phyloP scores from a whole-genome alignment of 2,888 invertebrate genomes.

The Dermolepida albohirtum region DNA sequence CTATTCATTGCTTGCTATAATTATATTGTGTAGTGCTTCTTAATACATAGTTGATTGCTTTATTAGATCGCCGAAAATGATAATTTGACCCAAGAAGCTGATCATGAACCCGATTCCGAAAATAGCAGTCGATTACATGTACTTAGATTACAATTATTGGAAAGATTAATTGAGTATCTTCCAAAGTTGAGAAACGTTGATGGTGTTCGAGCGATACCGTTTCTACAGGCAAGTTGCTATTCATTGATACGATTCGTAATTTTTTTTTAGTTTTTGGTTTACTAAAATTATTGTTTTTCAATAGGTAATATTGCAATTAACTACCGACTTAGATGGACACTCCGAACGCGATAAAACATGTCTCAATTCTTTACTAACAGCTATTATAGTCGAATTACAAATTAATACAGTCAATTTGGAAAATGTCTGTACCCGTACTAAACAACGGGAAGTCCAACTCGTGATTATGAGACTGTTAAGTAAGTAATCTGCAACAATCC shows the following conservation, averaged over 20 bases:
- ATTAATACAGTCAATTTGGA: slow-evolving; percentile 71
- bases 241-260: neutral
- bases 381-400: slow-evolving; percentile 79
- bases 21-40: too few species aligned
- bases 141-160: slow-evolving; percentile 77
- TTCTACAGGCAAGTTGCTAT: slow-evolving; percentile 78
- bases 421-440: slow-evolving; percentile 74
- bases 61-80: slow-evolving; percentile 55
- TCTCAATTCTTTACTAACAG: slow-evolving; percentile 79
- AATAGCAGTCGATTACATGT: slow-evolving; percentile 71
- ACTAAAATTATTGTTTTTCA: slow-evolving; percentile 8
- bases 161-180: slow-evolving; percentile 81
- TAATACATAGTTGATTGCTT: neutral
- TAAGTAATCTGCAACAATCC: slow-evolving; percentile 63
- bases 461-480: slow-evolving; percentile 90
- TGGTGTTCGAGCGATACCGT: slow-evolving; percentile 89
- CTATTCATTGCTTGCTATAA: too few species aligned
- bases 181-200: slow-evolving; percentile 81
- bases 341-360: slow-evolving; percentile 84
- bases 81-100: slow-evolving; percentile 55
- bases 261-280: too few species aligned
- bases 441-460: slow-evolving; percentile 86
- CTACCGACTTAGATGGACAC: slow-evolving; percentile 88
- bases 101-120: slow-evolving; percentile 59
- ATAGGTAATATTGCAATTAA: slow-evolving; percentile 87